Evolutionary conservation across 2,113 vertebrate species (phyloP).

Genomic region (Nettapus auritus): DNA sequence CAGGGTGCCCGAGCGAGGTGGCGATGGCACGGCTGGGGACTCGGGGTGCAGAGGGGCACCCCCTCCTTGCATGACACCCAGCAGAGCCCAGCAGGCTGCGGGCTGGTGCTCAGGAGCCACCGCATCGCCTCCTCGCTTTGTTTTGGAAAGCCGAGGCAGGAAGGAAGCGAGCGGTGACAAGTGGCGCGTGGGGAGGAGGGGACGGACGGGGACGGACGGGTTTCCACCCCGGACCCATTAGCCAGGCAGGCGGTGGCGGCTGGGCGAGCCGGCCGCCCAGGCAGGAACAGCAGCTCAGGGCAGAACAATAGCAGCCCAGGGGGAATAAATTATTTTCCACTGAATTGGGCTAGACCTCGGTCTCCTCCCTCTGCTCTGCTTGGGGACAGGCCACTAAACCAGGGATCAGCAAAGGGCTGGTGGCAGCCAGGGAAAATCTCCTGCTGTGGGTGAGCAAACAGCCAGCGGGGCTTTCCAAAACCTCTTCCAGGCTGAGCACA

Average conservation of each 20-base stretch:
- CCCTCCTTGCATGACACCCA: no score
- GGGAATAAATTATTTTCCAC: conserved; percentile 36
- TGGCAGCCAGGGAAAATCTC: background rate
- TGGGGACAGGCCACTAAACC: background rate
- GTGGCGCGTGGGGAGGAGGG: background rate
- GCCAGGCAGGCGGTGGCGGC: background rate
- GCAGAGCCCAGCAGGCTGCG: background rate
- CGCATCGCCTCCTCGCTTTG: conserved; percentile 10
- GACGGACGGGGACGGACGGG: background rate
- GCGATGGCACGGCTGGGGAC: no score
- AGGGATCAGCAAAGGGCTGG: background rate
- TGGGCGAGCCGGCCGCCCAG: background rate
- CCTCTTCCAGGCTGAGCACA: background rate
- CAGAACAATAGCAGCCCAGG: conserved; percentile 14
- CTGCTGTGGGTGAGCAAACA: accelerated
- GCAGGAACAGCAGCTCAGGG: conserved; percentile 40
- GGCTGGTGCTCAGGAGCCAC: conserved; percentile 41
- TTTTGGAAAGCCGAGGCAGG: conserved; percentile 61
- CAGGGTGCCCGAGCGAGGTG: background rate
- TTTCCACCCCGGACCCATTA: conserved; percentile 6
- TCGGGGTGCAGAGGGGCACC: no score
- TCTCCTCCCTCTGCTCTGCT: background rate
- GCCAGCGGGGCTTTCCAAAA: background rate
- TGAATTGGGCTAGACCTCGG: background rate
- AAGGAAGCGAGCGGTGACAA: conserved; percentile 52